Conservation (phyloP, 2,797 vertebrate species). For the Myotis myotis region DNA sequence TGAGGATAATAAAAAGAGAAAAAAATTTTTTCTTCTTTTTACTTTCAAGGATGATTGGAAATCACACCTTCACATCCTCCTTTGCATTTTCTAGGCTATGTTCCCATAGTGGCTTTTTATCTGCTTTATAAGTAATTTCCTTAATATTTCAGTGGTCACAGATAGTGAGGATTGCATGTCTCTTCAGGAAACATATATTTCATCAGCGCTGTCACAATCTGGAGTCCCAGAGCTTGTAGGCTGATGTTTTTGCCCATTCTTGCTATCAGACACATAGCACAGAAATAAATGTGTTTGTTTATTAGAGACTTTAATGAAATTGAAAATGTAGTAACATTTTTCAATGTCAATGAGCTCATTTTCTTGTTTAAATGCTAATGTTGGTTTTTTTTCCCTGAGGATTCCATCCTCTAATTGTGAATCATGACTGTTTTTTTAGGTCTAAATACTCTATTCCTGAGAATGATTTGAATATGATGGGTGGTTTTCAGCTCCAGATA, state of each 20-base stretch:
- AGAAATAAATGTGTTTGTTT: constrained; percentile 76
- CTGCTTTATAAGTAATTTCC: constrained; percentile 79
- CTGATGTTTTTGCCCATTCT: constrained; percentile 75
- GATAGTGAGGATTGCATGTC: constrained; percentile 49
- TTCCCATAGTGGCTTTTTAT: constrained; percentile 72
- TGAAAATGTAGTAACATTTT: constrained; percentile 75
- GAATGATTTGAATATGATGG: background rate
- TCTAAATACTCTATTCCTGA: background rate
- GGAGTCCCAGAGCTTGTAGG: constrained; percentile 68
- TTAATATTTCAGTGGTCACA: constrained; percentile 78
- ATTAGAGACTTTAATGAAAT: constrained; percentile 79
- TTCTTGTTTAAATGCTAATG: constrained; percentile 66
- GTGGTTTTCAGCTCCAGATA: background rate
- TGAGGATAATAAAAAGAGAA: constrained; percentile 70
- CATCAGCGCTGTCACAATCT: constrained; percentile 71
- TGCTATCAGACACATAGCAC: constrained; percentile 70
- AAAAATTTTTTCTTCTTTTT: constrained; percentile 54
- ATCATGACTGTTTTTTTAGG: constrained; percentile 20
- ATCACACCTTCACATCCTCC: constrained; percentile 56
- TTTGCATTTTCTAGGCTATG: constrained; percentile 59
- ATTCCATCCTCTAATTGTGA: constrained; percentile 71
- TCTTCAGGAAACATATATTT: constrained; percentile 74
- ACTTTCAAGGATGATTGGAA: constrained; percentile 63
- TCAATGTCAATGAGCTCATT: constrained; percentile 70
- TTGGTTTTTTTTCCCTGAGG: constrained; percentile 50